phyloP scores from a whole-genome alignment of 2,797 vertebrate species.

The Caiman crocodilus region DNA sequence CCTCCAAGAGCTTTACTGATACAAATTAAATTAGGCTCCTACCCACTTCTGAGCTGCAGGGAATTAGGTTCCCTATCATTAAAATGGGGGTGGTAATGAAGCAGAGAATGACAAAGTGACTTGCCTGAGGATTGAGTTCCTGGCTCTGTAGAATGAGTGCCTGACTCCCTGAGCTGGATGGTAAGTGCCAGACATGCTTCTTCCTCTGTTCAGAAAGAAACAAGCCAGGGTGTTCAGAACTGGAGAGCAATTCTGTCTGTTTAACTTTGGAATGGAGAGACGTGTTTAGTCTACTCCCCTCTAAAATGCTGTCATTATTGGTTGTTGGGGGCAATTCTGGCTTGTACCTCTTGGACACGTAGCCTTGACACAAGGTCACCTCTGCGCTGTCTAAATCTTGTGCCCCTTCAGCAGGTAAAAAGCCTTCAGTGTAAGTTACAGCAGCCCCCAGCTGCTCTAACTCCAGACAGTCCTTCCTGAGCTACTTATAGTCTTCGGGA shows the following conservation, averaged over 20 bases:
- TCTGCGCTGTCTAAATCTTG: background rate
- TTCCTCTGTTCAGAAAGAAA: background rate
- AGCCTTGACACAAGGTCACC: background rate
- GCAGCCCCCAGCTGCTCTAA: background rate
- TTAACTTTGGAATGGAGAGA: background rate
- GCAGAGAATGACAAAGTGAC: background rate
- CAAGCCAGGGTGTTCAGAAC: background rate
- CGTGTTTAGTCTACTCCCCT: background rate
- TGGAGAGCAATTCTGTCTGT: background rate
- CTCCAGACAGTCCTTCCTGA: background rate
- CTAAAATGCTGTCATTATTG: background rate
- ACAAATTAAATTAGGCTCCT: background rate
- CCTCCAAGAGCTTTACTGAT: background rate
- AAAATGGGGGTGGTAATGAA: too few species aligned
- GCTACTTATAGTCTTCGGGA: background rate
- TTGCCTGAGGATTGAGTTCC: too few species aligned
- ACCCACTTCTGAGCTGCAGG: rapidly evolving
- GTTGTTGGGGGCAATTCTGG: background rate
- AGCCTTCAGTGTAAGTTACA: background rate
- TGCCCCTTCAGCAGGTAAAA: background rate
- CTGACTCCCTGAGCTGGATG: background rate
- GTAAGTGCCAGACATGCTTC: background rate
- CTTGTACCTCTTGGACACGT: background rate
- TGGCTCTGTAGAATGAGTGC: background rate
- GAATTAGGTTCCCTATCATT: background rate